Evolutionary conservation across 2,113 vertebrate genomes (phyloP), one percentile per base, ranked within the genome.

Genomic region (Garra rufa): DNA sequence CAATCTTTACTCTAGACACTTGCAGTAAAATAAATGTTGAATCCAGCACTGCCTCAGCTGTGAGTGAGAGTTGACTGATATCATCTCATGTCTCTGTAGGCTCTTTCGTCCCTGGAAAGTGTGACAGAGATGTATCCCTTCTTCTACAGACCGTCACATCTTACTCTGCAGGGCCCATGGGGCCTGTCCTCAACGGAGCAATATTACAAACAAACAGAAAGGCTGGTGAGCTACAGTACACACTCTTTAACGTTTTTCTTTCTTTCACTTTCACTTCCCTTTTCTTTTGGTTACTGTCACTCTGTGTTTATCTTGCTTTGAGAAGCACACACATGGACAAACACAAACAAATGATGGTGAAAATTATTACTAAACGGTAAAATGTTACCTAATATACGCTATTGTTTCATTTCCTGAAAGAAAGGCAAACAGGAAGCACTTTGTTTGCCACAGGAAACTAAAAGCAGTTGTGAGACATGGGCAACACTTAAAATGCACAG

Each of bases 71-170:
- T 48, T 9, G 15, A 26, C 41, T 21, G 76, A 63, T n/a, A 78
- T 65, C 85, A 24, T 63, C 19, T 78, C 43, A 52, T n/a, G 81
- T 19, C 10, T 81, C 61, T 19, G 86, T 57, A 97, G 96, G 95
- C 94, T 1, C 94, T 97, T 76, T 97, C 96, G 69, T 94, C 95
- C 10, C 88, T 97, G 94, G 94, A 97, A 81, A 89, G 88, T 0
- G 94, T 95, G 89, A 92, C 92, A 38, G 93, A 95, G 86, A 94
- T 93, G 93, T 98, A 96, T 90, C 97, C 95, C 0, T 98, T 97
- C 93, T 98, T 97, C 93, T 91, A 95, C 92, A 94, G 95, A 44
- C 96, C 96, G 0, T 81, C 89, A 44, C 71, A 85, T 28, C 91
- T 93, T 91, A 92, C 87, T 34, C 89, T 96, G 5, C 88, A 88